Evolutionary conservation across 2,888 invertebrate species (phyloP).

Genomic region (Dione juno): DNA sequence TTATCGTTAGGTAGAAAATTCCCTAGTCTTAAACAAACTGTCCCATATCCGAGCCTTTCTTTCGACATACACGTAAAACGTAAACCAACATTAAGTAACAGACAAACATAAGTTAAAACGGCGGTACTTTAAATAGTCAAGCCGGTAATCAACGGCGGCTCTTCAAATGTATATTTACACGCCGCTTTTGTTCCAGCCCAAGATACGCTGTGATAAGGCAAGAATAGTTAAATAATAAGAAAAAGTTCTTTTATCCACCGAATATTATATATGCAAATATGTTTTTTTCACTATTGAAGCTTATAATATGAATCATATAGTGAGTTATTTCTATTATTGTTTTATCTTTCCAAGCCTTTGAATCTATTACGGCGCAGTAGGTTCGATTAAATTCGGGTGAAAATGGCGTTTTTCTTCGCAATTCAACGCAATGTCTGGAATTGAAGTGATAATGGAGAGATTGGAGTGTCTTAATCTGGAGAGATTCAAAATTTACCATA

Average conservation of each 20-base stretch:
- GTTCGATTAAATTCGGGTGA: no score
- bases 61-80: slow-evolving; percentile 6
- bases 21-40: not conserved
- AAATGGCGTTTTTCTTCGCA: no score
- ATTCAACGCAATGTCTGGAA: no score
- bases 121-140: slow-evolving; percentile 16
- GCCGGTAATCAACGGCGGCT: slow-evolving; percentile 3
- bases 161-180: slow-evolving; percentile 3
- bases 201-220: slow-evolving; percentile 7
- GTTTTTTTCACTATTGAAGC: not conserved
- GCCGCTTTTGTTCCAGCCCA: slow-evolving; percentile 9
- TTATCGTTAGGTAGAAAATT: not conserved
- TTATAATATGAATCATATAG: not conserved
- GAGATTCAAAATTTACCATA: no score
- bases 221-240: not conserved
- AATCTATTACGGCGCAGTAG: no score
- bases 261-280: slow-evolving; percentile 1
- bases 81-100: slow-evolving; percentile 19
- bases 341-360: not conserved
- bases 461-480: no score
- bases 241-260: slow-evolving; percentile 4
- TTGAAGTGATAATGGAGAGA: no score
- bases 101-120: slow-evolving; percentile 4
- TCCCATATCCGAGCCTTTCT: not conserved
- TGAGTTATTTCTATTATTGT: not conserved